phyloP scores from a whole-genome alignment of 2,888 invertebrate genomes.

The Plagodis pulveraria region DNA sequence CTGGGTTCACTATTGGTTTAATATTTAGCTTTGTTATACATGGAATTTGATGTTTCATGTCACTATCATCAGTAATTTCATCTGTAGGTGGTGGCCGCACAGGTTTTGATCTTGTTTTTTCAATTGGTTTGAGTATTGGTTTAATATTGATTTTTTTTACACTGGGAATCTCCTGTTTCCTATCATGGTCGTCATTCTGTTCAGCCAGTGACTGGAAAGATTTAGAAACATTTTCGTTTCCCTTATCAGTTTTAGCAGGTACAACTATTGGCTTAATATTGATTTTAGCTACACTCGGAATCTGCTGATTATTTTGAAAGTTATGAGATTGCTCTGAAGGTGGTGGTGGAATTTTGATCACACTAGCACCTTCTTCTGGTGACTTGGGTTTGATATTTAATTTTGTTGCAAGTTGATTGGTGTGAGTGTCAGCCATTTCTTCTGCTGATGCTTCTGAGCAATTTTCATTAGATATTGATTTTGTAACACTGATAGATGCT shows the following conservation, averaged over 20 bases:
- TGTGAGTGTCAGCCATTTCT: constrained; percentile 29
- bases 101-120: constrained; percentile 34
- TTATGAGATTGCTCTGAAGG: constrained; percentile 3
- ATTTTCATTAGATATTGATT: constrained; percentile 62
- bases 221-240: constrained; percentile 43
- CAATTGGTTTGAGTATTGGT: constrained; percentile 65
- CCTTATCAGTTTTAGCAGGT: constrained; percentile 48
- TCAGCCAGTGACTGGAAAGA: neutral
- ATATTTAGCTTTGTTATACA: constrained; percentile 67
- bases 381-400: constrained; percentile 73
- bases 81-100: neutral
- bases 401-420: constrained; percentile 55
- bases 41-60: constrained; percentile 51
- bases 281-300: constrained; percentile 65
- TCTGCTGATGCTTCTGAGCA: constrained; percentile 36
- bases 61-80: constrained; percentile 24
- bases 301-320: constrained; percentile 46
- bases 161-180: constrained; percentile 52
- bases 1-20: constrained; percentile 71
- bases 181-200: constrained; percentile 31
- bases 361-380: too few relatives aligned
- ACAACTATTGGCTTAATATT: constrained; percentile 76
- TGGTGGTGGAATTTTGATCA: too few relatives aligned
- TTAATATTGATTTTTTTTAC: constrained; percentile 70
- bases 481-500: constrained; percentile 68